Evolutionary conservation across 2,888 invertebrate genomes (phyloP), one percentile per base, ranked within the genome.

Genomic region (Nyleta sp.): DNA sequence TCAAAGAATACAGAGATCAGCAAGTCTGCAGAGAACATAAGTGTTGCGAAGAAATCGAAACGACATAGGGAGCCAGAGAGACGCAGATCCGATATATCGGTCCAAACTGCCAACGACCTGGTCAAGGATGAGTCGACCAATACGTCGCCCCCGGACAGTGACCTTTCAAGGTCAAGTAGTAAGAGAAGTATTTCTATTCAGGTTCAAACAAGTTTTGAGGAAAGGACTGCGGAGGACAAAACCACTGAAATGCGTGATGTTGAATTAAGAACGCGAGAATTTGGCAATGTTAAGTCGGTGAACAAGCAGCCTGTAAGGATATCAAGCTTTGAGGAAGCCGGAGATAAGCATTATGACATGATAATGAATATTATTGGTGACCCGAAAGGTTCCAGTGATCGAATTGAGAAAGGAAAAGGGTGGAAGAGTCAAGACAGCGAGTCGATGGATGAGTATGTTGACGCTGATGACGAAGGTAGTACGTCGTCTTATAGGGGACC

Each of bases 151-250:
- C 82, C 85, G 0, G 80, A 83, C 13, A 85, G 84, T 35, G 87
- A 87, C 24, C 68, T 77, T 2, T 81, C 82, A 8, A 80, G 77
- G 48, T 73, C 80, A 0, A 78, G 65, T 11, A 81, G 81, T 31
- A 80, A 80, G 18, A 62, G 35, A 10, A 83, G 78, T 33, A 84
- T 89, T 17, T 90, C 89, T 7, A 88, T 89, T 2, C 78, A 89
- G 48, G 88, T 90, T 28, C 90, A 90, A 78, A 90, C 90, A 15
- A 89, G 87, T 67, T 87, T 90, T 53, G 88, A 89, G 13, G 84
- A 82, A 28, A 17, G 8, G 17, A 38, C 52, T 57, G 33, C 1
- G 17, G 42, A 65, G 7, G 35, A 75, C 44, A 42, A 48, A 20
- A 20, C 40, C 24, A n/a, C 2, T 6, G 24, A 59, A 11, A 33